Evolutionary conservation across 2,888 invertebrate genomes (phyloP).

Genomic region (Abrostola triplasia): DNA sequence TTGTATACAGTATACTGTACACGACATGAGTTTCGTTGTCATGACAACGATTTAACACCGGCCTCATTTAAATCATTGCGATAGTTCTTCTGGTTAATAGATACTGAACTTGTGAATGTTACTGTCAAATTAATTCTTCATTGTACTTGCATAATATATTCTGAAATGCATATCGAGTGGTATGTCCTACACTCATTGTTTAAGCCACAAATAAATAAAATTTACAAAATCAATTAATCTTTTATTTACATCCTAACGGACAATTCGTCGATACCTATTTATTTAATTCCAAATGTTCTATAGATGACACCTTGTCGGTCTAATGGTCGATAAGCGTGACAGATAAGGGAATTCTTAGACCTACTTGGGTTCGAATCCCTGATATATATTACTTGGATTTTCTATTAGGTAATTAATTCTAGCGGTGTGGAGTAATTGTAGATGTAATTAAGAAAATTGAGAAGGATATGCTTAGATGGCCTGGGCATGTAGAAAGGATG

Average conservation of each 20-base stretch:
- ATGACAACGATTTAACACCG: slow-evolving; percentile 2
- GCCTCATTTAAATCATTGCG: slow-evolving; percentile 3
- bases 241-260: not conserved
- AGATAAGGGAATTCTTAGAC: no score
- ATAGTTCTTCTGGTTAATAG: not conserved
- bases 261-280: no score
- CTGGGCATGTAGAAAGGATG: no score
- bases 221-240: not conserved
- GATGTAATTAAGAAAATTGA: no score
- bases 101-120: not conserved
- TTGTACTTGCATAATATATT: not conserved
- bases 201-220: slow-evolving; percentile 4
- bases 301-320: no score
- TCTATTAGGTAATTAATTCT: no score
- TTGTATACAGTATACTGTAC: not conserved
- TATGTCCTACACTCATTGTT: not conserved
- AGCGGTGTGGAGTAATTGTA: no score
- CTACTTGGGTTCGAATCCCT: no score
- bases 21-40: not conserved
- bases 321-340: no score
- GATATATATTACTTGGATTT: no score
- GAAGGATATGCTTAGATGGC: no score
- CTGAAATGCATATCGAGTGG: not conserved
- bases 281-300: no score
- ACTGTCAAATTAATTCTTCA: not conserved